Base-by-base conservation (phyloP, 1,140 invertebrate species). In the Pseudomyrmex pallidus region DNA sequence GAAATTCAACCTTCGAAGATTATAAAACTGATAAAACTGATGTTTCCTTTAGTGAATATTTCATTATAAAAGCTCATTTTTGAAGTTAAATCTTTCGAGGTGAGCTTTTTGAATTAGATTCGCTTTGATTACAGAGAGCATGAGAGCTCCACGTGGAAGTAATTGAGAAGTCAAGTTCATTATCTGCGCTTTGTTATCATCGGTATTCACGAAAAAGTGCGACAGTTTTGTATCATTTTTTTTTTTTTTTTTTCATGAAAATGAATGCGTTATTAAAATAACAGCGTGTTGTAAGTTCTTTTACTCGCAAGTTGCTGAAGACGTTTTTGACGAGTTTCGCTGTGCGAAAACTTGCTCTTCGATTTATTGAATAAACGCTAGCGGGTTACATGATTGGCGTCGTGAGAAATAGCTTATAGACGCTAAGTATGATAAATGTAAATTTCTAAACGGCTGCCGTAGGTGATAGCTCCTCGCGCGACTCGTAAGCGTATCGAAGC, bases 401-500 rank as follows among this genome's bases (percentile, higher is more conserved):
- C 22, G 13, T 20, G 22, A 80, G 66, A 56, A 35, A 17, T 20
- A n/a, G 35, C 35, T 68, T 70, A 50, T 59, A 35, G 56, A 62
- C 54, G 12, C 59, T 72, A 70, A 80, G 66, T 80, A 59, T 50
- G 66, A 70, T 80, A 70, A 80, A 80, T 80, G 66, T 46, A 72
- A 80, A 80, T 80, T 80, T 59, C 76, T 59, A 80, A 80, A 72
- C 67, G 54, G 35, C 48, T 67, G 54, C 52, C 54, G 52, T 72
- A 70, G 66, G 76, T 72, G 76, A 61, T 61, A 62, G 54, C 76
- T 80, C 7, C 35, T 35, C 35, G 35, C 76, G 76, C 76, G 66
- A 80, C 66, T 80, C 76, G 72, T 80, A 72, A 72, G 76, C 44
- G 76, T 80, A 80, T 80, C 66, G 54, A 80, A 80, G 15, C 76